phyloP scores from a whole-genome alignment of 1,140 invertebrate genomes.

The Drosophila santomea region DNA sequence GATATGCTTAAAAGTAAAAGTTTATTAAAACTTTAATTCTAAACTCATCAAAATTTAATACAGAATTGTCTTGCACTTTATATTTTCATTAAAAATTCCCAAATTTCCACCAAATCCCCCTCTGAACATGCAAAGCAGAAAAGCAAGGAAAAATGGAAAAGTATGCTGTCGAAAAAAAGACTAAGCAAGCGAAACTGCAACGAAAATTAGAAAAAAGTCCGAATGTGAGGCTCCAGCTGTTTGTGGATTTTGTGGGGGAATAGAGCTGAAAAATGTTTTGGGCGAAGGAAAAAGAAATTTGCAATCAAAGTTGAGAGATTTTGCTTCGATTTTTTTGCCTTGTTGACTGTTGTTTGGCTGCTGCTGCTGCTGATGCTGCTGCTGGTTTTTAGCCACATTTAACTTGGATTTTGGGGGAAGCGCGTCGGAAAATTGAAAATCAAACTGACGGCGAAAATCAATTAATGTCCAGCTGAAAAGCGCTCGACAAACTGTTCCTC shows the following conservation, averaged over 20 bases:
- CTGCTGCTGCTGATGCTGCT: background rate
- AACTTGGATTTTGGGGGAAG: constrained; percentile 20
- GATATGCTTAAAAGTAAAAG: too few species aligned
- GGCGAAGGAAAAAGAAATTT: constrained; percentile 62
- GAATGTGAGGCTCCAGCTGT: constrained; percentile 7
- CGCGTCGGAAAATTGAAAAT: constrained; percentile 51
- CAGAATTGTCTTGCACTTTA: background rate
- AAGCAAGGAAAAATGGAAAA: constrained; percentile 16
- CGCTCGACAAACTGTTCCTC: constrained; percentile 21
- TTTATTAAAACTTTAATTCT: too few species aligned
- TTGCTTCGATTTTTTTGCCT: constrained; percentile 20
- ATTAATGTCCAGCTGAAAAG: constrained; percentile 48
- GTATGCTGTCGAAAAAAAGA: constrained; percentile 11
- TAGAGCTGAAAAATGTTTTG: constrained; percentile 52
- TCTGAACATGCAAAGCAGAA: constrained; percentile 13
- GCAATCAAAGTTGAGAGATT: constrained; percentile 75
- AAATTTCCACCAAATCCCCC: background rate
- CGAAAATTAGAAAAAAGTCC: constrained; percentile 50
- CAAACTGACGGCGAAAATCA: constrained; percentile 73
- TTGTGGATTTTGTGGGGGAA: constrained; percentile 25
- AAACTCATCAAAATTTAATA: too few species aligned
- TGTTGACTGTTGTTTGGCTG: constrained; percentile 16
- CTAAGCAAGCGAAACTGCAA: constrained; percentile 41
- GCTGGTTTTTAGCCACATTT: constrained; percentile 35
- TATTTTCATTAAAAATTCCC: background rate